Evolutionary conservation across 2,888 invertebrate genomes (phyloP), one percentile per base, ranked within the genome.

Genomic region (Hyposoter dolosus): DNA sequence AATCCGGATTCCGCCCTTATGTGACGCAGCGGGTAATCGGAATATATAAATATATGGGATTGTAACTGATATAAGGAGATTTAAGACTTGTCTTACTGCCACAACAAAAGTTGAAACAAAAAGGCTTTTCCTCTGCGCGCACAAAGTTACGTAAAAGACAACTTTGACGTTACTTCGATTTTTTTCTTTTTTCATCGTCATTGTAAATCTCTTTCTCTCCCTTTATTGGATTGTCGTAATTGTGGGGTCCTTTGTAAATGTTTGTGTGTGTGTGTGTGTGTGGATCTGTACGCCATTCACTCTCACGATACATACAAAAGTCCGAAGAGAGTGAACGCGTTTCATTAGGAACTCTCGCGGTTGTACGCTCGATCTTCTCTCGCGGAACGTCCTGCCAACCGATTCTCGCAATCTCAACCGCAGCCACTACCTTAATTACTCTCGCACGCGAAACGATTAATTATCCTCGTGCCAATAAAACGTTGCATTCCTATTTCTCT

Each of bases 361-460:
- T 74, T 68, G 28, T 40, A 72, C 68, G 19, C 79, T 83, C 79
- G 65, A 53, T 72, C 74, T 68, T 68, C 65, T 60, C 65, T 60
- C 65, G 63, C 45, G 15, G 35, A 45, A 12, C 56, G 45, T 80
- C 79, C 69, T 69, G 35, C 68, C 10, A 43, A 56, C n/a, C 53
- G 69, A 60, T 66, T 78, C 68, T 81, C 80, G 85, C 80, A 83
- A 86, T 80, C 68, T 9, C 69, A 45, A 53, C 12, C 40, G 40
- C 35, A 43, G 35, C 28, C 75, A 7, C 79, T 47, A 65, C 75
- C 83, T 86, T 86, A 86, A 86, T 86, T 86, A 83, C 83, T 86
- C 86, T 83, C 77, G 68, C 81, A 75, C 86, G 86, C 78, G 45
- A 81, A 83, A 81, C 83, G 86, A 86, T 86, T 83, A 86, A 86